These are phyloP conservation scores for Plusia festucae DNA, from an alignment of 2,888 invertebrate species.

Conservation along the genomic window DNA sequence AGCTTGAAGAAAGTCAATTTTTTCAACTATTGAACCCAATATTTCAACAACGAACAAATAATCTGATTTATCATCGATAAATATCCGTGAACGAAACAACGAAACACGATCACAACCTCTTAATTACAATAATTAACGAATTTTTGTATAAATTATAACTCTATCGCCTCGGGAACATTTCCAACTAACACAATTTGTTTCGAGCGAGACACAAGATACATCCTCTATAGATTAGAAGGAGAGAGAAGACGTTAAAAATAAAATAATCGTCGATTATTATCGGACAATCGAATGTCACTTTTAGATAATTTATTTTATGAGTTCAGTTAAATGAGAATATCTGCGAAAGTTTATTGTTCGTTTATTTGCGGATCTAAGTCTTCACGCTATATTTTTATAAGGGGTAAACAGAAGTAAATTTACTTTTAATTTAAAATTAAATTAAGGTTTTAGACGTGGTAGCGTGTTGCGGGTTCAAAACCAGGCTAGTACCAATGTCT, in stretches of 20 bases:
- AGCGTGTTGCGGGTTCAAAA: no score
- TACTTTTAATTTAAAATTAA: no score
- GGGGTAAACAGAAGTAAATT: background rate
- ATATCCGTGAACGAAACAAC: constrained; percentile 78
- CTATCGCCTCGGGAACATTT: constrained; percentile 78
- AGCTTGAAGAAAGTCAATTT: no score
- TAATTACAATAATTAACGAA: constrained; percentile 85
- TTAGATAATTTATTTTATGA: constrained; percentile 69
- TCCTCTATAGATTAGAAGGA: constrained; percentile 42
- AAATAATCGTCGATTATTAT: constrained; percentile 79
- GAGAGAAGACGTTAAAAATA: constrained; percentile 62
- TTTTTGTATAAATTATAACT: constrained; percentile 84
- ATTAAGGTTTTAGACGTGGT: no score
- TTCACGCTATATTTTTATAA: background rate
- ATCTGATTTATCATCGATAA: constrained; percentile 74
- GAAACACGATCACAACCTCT: constrained; percentile 75
- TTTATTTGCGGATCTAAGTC: constrained; percentile 19
- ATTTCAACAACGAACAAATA: constrained; percentile 62
- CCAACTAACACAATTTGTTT: constrained; percentile 70
- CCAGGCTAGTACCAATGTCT: no score
- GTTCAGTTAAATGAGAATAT: constrained; percentile 55
- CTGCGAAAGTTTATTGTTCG: constrained; percentile 53
- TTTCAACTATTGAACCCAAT: constrained; percentile 64
- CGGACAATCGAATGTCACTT: constrained; percentile 78
- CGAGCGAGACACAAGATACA: constrained; percentile 61